phyloP scores from a whole-genome alignment of 2,113 vertebrate species.

The Tichodroma muraria region DNA sequence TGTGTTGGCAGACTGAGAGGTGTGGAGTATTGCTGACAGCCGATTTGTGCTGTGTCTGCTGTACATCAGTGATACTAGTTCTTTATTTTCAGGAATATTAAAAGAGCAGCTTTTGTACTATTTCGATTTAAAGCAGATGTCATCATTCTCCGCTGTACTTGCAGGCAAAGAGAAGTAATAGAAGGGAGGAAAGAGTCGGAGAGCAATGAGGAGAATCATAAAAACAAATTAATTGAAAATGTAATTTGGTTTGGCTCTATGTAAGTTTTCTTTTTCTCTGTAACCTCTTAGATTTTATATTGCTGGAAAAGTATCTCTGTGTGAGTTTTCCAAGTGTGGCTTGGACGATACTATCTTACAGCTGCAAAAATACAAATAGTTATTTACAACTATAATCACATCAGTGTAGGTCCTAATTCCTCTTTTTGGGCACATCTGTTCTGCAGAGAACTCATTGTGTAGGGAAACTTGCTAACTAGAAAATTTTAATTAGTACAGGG shows the following conservation, averaged over 20 bases:
- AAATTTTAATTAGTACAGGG: not conserved
- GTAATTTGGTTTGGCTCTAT: not conserved
- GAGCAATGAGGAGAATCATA: not conserved
- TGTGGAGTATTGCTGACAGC: not conserved
- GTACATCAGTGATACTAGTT: not conserved
- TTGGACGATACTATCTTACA: not conserved
- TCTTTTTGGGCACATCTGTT: not conserved
- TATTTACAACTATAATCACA: not conserved
- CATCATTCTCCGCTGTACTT: not conserved
- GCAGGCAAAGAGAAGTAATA: not conserved
- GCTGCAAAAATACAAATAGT: not conserved
- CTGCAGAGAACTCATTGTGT: not conserved
- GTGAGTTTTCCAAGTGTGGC: not conserved
- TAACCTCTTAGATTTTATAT: not conserved
- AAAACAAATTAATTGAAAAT: not conserved
- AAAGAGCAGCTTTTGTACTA: not conserved
- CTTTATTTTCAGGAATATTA: constrained; percentile 1
- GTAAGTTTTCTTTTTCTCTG: not conserved
- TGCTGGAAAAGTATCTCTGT: not conserved
- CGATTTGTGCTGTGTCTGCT: not conserved
- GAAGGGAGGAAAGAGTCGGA: not conserved
- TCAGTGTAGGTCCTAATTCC: not conserved
- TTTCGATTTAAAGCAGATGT: not conserved
- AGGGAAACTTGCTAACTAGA: not conserved
- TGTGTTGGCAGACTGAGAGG: not conserved